A percentile compares a stretch with the other conserved stretches of the same genome.
Evolutionary conservation across 2,113 vertebrate genomes (phyloP).

Genomic region (Gasterosteus nipponicus): DNA sequence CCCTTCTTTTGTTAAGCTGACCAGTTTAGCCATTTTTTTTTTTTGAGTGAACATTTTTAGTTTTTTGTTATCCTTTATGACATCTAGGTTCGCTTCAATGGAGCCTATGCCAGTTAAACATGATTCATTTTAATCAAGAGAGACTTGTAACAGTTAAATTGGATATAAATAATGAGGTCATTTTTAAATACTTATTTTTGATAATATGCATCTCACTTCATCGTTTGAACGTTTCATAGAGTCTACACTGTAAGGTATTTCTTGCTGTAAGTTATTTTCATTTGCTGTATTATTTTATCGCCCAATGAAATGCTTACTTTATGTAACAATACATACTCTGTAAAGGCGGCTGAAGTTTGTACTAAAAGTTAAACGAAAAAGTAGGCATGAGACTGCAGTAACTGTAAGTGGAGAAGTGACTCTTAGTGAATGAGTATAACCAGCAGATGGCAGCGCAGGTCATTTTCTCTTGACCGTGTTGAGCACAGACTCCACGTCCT

Average conservation of each 20-base stretch:
- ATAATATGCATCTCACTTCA: not conserved
- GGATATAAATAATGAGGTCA: not conserved
- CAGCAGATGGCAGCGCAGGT: conserved; percentile 56
- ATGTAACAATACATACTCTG: not conserved
- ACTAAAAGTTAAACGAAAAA: not conserved
- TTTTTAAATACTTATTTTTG: not conserved
- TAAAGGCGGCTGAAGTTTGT: not conserved
- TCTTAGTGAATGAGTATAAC: not conserved
- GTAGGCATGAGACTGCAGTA: not conserved
- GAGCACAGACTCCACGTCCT: not conserved
- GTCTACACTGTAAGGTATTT: not conserved
- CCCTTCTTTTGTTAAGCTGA: not conserved
- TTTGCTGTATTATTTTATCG: not conserved
- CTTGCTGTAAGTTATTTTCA: too few relatives aligned
- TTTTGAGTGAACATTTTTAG: not conserved
- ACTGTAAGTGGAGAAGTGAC: not conserved
- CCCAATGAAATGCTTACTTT: not conserved
- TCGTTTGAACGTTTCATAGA: not conserved
- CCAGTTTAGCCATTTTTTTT: not conserved
- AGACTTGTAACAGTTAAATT: not conserved
- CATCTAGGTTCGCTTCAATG: not conserved
- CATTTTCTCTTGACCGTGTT: not conserved
- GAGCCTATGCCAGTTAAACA: not conserved
- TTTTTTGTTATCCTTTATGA: not conserved
- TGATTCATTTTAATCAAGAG: not conserved